These are phyloP conservation scores for Caenorhabditis sulstoni DNA, from an alignment of 2,888 invertebrate species.

Conservation along the genomic window DNA sequence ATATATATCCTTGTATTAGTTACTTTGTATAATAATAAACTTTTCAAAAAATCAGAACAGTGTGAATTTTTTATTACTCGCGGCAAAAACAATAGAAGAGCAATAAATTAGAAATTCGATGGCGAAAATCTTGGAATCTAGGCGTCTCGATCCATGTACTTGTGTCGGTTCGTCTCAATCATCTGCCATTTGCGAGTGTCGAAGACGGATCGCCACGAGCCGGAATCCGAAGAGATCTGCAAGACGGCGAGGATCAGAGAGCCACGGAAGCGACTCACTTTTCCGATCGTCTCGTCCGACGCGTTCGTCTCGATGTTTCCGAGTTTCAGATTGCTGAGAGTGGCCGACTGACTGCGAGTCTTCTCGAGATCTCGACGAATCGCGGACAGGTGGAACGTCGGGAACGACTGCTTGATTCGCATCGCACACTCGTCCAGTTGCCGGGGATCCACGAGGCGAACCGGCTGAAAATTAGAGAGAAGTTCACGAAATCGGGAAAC, in stretches of 20 bases:
- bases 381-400: conserved; percentile 60
- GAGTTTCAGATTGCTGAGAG: conserved; percentile 46
- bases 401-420: conserved; percentile 70
- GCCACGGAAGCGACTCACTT: conserved; percentile 7
- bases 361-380: conserved; percentile 69
- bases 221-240: conserved; percentile 57
- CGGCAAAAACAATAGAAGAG: neutral
- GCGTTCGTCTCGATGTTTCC: conserved; percentile 30
- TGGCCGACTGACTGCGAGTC: conserved; percentile 58
- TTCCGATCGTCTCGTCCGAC: conserved; percentile 17
- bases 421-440: conserved; percentile 67
- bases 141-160: conserved; percentile 60
- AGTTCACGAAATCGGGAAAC: conserved; percentile 15
- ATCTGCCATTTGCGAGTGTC: conserved; percentile 71
- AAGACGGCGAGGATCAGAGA: neutral
- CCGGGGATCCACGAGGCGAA: conserved; percentile 34
- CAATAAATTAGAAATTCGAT: neutral
- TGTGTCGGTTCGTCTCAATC: conserved; percentile 71
- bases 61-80: neutral
- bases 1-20: conserved; percentile 22
- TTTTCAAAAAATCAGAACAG: neutral
- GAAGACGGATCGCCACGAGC: conserved; percentile 64
- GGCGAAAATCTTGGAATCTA: neutral
- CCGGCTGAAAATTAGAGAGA: neutral
- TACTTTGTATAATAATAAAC: conserved; percentile 41